These are phyloP conservation scores for Misgurnus mizolepis DNA, from an alignment of 2,113 vertebrate species.

Conservation along the genomic window DNA sequence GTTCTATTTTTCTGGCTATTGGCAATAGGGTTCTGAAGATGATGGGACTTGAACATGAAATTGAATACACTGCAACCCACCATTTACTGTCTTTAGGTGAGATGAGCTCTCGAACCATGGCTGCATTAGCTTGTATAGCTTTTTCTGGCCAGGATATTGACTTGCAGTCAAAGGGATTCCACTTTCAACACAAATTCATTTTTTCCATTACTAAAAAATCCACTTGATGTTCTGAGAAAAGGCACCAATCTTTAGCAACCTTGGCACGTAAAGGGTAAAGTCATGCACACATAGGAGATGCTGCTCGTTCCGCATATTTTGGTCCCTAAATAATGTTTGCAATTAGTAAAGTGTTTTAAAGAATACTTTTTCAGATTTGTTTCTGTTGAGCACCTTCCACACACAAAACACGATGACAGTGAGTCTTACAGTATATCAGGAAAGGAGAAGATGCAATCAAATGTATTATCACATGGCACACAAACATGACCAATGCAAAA, in stretches of 20 bases:
- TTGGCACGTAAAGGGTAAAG: background rate
- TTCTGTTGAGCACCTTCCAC: no score
- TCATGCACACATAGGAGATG: no score
- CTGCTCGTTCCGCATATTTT: no score
- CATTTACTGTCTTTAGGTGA: slow-evolving; percentile 29
- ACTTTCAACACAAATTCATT: background rate
- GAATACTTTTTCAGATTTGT: no score
- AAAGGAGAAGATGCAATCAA: no score
- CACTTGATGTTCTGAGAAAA: slow-evolving; percentile 2
- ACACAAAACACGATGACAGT: no score
- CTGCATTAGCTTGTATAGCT: slow-evolving; percentile 1
- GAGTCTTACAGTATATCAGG: no score
- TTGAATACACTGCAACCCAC: slow-evolving; percentile 19
- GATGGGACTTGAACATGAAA: slow-evolving; percentile 17
- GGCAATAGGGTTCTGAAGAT: slow-evolving; percentile 8
- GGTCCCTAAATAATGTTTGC: no score
- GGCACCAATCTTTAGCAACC: background rate
- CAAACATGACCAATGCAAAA: no score
- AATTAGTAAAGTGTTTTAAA: no score
- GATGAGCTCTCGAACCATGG: background rate
- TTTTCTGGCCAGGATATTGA: background rate
- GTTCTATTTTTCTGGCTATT: slow-evolving; percentile 11
- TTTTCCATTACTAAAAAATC: background rate
- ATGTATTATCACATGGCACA: no score
- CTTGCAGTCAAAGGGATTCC: background rate